Base-by-base conservation (phyloP, 2,113 vertebrate species). In the Tachuris rubrigastra region DNA sequence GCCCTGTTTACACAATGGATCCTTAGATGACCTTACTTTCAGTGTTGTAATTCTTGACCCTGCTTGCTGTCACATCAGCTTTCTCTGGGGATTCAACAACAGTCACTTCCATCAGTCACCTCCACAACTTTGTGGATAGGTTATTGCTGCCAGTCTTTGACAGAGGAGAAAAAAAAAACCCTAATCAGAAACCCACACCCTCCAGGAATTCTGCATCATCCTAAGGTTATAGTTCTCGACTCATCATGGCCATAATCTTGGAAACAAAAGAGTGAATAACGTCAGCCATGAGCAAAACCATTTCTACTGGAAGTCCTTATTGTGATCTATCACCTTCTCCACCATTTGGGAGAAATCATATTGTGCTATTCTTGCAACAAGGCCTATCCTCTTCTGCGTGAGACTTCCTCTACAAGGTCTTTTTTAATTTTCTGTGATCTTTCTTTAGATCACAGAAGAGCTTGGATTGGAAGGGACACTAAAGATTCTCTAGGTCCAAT, bases 1-100 rank as follows among this genome's bases (percentile, higher is more conserved):
- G 37, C 21, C 49, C 22, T 0, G 0, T 72, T 94, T 73, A 31
- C 11, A 39, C 17, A 81, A 18, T 0, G 0, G 35, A 17, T 56
- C 81, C 28, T 79, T 63, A 58, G 20, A 8, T 46, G 66, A 71
- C 31, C 56, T 63, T 63, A 44, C 25, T 60, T 76, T 71, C 3
- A 2, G 16, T 21, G 31, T 14, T 50, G 17, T 8, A 31, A 49
- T 56, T 91, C 87, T 68, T 53, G 49, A 82, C 50, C 41, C 20
- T 60, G 31, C 41, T 60, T 81, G 31, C 21, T 31, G 56, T 33
- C 9, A 46, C n/a, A 72, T 58, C 72, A 39, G 20, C 31, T 75
- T 76, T 53, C 71, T 65, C 71, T 37, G 16, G 20, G 22, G 8
- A 35, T 65, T 60, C 72, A 68, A 12, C 28, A 78, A 28, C 14